These are phyloP conservation scores for Orussus abietinus DNA, from an alignment of 1,140 invertebrate species.

Conservation along the genomic window DNA sequence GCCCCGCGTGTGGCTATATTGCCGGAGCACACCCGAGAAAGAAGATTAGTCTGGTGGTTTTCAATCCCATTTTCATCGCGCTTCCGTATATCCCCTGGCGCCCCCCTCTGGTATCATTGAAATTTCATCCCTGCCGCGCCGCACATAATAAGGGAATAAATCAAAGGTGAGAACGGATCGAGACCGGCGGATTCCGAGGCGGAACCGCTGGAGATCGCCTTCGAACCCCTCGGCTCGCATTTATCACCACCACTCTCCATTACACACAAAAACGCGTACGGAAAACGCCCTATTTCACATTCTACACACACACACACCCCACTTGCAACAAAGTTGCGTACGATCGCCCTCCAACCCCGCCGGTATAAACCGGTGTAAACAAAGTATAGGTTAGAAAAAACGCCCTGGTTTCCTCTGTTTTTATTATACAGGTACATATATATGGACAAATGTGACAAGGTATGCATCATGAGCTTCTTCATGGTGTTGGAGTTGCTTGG, in stretches of 20 bases:
- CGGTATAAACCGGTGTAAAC: conserved; percentile 3
- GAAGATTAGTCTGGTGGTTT: conserved; percentile 46
- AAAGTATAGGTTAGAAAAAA: conserved; percentile 14
- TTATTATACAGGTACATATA: too few relatives aligned
- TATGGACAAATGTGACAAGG: too few relatives aligned
- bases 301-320: neutral
- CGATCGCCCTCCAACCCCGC: neutral
- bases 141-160: conserved; percentile 34
- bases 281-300: conserved; percentile 7
- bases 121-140: conserved; percentile 22
- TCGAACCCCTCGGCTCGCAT: neutral
- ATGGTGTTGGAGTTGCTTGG: neutral
- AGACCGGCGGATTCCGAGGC: conserved; percentile 6
- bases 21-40: conserved; percentile 24
- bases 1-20: conserved; percentile 25
- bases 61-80: conserved; percentile 50
- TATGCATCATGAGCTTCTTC: conserved; percentile 1
- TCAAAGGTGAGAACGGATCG: conserved; percentile 25
- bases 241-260: too few relatives aligned
- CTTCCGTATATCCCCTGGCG: conserved; percentile 17
- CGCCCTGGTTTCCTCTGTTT: conserved; percentile 7
- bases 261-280: too few relatives aligned
- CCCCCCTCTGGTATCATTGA: conserved; percentile 32
- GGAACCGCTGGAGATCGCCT: neutral
- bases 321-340: neutral